Base-by-base conservation (phyloP, 30 jellyfish, hydroid and myxozoan species). In the Aurelia sp. region DNA sequence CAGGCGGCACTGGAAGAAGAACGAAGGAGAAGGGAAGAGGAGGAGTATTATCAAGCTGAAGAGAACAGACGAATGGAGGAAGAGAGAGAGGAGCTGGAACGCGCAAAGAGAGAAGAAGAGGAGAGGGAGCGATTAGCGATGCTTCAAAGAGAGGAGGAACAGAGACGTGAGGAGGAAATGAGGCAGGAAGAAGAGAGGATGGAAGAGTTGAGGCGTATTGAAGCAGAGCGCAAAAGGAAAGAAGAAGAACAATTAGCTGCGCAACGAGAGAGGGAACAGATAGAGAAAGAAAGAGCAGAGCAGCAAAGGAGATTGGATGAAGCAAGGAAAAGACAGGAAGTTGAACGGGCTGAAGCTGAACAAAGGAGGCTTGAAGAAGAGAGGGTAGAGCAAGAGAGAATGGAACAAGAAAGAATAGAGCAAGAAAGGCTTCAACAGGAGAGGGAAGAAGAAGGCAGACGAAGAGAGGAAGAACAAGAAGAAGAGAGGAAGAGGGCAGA, bases 141-240 rank as follows among this genome's bases (percentile, higher is more conserved):
- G 16, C 35, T 66, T 15, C 51, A 60, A 17, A 30, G 52, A 60
- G 69, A 62, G 75, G 58, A 66, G 51, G 44, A 75, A 77, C 33
- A 62, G 58, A 31, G 67, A 27, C 69, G 57, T 19, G 87, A 67
- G 16, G 81, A 82, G 53, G 76, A 81, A 74, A 66, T 20, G 87
- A 71, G 88, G 48, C 76, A 66, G 59, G 88, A 66, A 55, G 97
- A 90, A 71, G 70, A 82, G 64, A 85, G 75, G 48, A 70, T 15
- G 41, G 89, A 79, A 52, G 88, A 62, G 89, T 75, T 52, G 17
- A 22, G 65, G 72, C 50, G 77, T 22, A 55, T 22, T 69, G 55
- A 74, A 65, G 76, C 53, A 62, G 73, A 61, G 66, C 22, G 78
- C 79, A 61, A 37, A 50, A 61, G 79, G 23, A 82, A 67, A 10